Base-by-base conservation (phyloP, 1,140 invertebrate species). In the Stenopsyche tienmushanensis region DNA sequence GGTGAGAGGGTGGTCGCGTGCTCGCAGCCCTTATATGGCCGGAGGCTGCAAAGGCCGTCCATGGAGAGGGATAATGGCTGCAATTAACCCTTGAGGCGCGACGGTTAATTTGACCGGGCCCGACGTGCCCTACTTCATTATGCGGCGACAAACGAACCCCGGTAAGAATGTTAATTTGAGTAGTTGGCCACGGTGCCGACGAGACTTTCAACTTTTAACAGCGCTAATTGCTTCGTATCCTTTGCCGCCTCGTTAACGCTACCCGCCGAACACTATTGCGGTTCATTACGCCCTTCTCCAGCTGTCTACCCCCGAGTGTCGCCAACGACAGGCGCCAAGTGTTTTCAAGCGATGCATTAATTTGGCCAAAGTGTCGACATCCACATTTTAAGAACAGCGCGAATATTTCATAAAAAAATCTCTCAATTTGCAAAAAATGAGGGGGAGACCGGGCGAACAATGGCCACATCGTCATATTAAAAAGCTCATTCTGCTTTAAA, bases 101-200 rank as follows among this genome's bases (percentile, higher is more conserved):
- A 9, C 47, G 21, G 44, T 8, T 47, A 9, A 47, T 8, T 57
- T 57, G 10, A 57, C 5, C 29, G 5, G 29, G 13, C 13, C 29
- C 29, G 29, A 34, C 29, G 29, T 34, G 29, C 8, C 44, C 44
- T 15, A 20, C 44, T 47, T 57, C 25, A 57, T 57, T 57, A n/a
- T 39, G 29, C 26, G 53, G 29, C 25, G 26, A 57, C 53, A 57
- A 57, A 57, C 53, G 20, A 2, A 49, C 50, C 23, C 20, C 13
- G n/a, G 25, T 15, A 44, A 65, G 45, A 60, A 66, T 66, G 64
- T 60, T 66, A 66, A 66, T 66, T 66, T 20, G 50, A 49, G 23
- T 62, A 29, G 59, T 26, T 49, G 42, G 55, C 39, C 52, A 3
- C 62, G 34, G n/a, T n/a, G n/a, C n/a, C n/a, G n/a, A 18, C 42